phyloP scores from a whole-genome alignment of 2,797 vertebrate species.

The Falco cherrug region DNA sequence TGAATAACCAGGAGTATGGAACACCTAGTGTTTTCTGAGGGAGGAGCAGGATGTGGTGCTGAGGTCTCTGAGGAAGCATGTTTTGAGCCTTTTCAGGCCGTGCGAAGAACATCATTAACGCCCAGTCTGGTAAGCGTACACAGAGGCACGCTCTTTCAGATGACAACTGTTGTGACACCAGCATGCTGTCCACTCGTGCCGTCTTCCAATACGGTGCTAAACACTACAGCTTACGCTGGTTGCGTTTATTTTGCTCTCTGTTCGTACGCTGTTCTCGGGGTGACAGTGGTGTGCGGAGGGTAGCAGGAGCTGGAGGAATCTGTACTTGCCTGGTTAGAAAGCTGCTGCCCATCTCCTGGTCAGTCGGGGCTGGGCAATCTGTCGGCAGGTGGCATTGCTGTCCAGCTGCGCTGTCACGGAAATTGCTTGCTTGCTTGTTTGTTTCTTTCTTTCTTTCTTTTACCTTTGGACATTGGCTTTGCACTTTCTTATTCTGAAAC shows the following conservation, averaged over 20 bases:
- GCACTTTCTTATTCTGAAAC: neutral
- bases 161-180: neutral
- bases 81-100: neutral
- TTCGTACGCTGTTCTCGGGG: fast-evolving
- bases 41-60: neutral
- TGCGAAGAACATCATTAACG: neutral
- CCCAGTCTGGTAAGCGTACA: neutral
- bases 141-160: neutral
- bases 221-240: neutral
- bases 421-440: neutral
- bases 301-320: neutral
- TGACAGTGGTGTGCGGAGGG: neutral
- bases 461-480: neutral
- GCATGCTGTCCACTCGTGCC: neutral
- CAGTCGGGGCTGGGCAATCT: neutral
- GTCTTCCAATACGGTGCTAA: neutral
- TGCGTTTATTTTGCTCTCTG: neutral
- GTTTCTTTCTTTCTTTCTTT: neutral
- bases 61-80: neutral
- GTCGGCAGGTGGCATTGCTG: constrained; percentile 48
- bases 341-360: neutral
- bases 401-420: neutral
- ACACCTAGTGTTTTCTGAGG: neutral
- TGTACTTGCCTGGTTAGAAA: neutral
- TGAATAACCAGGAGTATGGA: neutral